phyloP scores from a whole-genome alignment of 1,140 invertebrate species.

The Cataglyphis hispanica region DNA sequence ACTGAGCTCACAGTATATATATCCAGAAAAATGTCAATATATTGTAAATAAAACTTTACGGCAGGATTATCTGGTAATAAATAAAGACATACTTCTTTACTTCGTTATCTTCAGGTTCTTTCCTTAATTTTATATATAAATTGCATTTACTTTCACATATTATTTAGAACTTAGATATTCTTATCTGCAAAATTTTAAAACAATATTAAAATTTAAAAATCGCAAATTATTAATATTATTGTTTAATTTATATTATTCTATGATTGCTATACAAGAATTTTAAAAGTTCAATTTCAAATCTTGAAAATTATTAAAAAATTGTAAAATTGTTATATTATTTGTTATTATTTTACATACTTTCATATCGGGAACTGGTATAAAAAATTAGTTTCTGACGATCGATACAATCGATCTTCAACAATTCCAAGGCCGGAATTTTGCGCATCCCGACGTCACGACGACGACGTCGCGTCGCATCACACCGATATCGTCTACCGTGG shows the following conservation, averaged over 20 bases:
- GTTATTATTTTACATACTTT: too few species aligned
- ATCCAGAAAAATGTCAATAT: constrained; percentile 77
- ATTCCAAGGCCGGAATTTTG: not conserved
- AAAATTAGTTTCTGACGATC: not conserved
- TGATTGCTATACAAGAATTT: not conserved
- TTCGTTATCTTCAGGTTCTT: not conserved
- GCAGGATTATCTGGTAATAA: constrained; percentile 76
- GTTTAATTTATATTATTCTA: not conserved
- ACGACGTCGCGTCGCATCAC: not conserved
- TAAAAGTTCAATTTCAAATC: not conserved
- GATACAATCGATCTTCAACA: not conserved
- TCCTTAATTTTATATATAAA: not conserved
- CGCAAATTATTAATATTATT: not conserved
- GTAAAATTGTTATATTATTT: too few species aligned
- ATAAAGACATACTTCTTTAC: constrained; percentile 74
- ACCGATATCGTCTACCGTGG: not conserved
- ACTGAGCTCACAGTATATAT: constrained; percentile 75
- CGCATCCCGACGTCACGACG: too few species aligned
- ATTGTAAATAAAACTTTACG: constrained; percentile 81
- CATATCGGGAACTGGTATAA: not conserved
- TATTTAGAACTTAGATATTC: not conserved
- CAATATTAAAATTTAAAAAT: not conserved
- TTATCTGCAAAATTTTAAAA: not conserved
- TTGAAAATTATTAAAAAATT: not conserved
- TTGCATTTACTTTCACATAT: not conserved